Evolutionary conservation across 2,797 vertebrate genomes (phyloP).

Genomic region (Neomorphus geoffroyi): DNA sequence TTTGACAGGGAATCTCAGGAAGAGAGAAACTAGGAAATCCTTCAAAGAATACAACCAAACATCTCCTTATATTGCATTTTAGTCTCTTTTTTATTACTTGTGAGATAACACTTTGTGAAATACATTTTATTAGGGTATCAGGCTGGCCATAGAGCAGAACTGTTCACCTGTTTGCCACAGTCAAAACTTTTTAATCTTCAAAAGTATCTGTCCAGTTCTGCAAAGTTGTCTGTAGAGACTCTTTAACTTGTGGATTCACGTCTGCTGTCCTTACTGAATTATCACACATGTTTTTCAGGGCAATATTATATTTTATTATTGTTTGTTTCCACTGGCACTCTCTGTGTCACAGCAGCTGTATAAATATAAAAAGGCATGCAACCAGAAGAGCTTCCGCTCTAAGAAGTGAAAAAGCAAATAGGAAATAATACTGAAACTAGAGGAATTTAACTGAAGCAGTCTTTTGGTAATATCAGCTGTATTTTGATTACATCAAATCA

Average conservation of each 20-base stretch:
- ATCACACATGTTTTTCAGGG: not conserved
- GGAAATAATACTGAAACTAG: not conserved
- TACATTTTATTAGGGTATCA: not conserved
- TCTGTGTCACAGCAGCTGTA: not conserved
- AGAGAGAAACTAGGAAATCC: not conserved
- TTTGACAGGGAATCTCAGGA: not conserved
- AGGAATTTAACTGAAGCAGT: not conserved
- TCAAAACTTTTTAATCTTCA: not conserved
- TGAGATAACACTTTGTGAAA: not conserved
- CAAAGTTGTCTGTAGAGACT: not conserved
- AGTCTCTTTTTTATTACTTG: not conserved
- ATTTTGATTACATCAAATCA: not conserved
- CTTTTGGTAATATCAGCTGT: not conserved
- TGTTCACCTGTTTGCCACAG: not conserved
- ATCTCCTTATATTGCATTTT: not conserved
- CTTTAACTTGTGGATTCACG: not conserved
- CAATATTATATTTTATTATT: not conserved
- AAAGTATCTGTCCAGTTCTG: not conserved
- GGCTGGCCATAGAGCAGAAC: not conserved
- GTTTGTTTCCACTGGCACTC: not conserved
- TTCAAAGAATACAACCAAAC: not conserved
- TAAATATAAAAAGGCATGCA: not conserved
- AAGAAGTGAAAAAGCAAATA: not conserved
- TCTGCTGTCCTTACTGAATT: not conserved
- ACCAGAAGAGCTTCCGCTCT: not conserved